Evolutionary conservation across 2,797 vertebrate genomes (phyloP).

Genomic region (Falco rusticolus): DNA sequence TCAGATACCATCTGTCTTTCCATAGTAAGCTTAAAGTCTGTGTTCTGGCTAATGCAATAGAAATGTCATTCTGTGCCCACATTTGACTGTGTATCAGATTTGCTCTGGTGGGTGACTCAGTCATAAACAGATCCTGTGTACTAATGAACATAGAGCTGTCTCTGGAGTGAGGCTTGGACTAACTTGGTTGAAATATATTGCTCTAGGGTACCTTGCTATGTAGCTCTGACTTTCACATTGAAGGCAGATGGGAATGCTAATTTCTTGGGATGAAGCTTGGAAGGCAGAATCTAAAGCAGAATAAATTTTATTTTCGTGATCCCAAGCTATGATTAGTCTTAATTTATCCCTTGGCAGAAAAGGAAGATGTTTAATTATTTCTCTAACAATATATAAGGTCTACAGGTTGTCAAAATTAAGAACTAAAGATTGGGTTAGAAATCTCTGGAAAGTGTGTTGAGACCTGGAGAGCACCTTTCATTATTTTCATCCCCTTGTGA

Average conservation of each 20-base stretch:
- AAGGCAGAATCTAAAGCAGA: conserved; percentile 33
- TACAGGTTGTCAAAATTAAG: conserved; percentile 34
- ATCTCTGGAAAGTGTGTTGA: conserved; percentile 17
- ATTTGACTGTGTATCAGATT: conserved; percentile 14
- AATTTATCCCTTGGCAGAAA: conserved; percentile 51
- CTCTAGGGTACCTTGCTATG: neutral
- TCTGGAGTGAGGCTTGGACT: neutral
- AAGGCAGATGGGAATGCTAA: conserved; percentile 20
- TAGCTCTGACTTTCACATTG: neutral
- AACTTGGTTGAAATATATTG: neutral
- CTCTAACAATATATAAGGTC: conserved; percentile 8
- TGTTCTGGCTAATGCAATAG: conserved; percentile 30
- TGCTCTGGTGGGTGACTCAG: conserved; percentile 26
- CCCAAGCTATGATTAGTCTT: conserved; percentile 19
- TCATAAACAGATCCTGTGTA: neutral
- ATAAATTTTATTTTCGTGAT: conserved; percentile 30
- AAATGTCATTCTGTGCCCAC: conserved; percentile 43
- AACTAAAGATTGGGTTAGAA: conserved; percentile 22
- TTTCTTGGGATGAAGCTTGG: conserved; percentile 11
- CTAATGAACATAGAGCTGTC: conserved; percentile 9
- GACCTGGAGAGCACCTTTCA: conserved; percentile 32
- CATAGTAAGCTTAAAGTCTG: conserved; percentile 24
- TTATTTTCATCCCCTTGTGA: conserved; percentile 7
- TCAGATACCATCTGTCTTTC: conserved; percentile 45
- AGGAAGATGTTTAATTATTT: conserved; percentile 37